phyloP scores from a whole-genome alignment of 2,797 vertebrate genomes.

The Liparis tanakae region DNA sequence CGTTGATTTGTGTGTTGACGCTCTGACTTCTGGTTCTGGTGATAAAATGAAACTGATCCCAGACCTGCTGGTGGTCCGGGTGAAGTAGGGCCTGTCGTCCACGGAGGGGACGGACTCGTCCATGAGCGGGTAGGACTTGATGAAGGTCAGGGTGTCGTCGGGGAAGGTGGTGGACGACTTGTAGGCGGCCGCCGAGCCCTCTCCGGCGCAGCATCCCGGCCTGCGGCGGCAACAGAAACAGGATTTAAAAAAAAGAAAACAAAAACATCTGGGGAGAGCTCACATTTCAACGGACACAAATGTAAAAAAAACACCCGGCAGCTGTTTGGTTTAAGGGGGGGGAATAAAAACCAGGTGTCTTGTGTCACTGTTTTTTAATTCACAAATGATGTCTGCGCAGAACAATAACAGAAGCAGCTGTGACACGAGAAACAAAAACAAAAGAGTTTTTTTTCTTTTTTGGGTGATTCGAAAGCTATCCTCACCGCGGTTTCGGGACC shows the following conservation, averaged over 20 bases:
- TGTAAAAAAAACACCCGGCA: slow-evolving; percentile 50
- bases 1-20: neutral
- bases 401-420: slow-evolving; percentile 58
- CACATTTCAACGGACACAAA: slow-evolving; percentile 29
- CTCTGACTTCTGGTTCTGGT: neutral
- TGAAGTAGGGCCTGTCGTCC: slow-evolving; percentile 89
- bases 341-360: slow-evolving; percentile 50
- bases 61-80: slow-evolving; percentile 91
- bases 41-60: too few relatives aligned
- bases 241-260: neutral
- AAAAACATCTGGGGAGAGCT: slow-evolving; percentile 14
- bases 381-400: slow-evolving; percentile 32
- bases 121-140: slow-evolving; percentile 95
- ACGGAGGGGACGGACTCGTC: slow-evolving; percentile 88
- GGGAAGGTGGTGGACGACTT: slow-evolving; percentile 91
- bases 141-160: slow-evolving; percentile 91
- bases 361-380: slow-evolving; percentile 23
- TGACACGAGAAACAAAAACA: neutral
- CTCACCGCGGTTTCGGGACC: slow-evolving; percentile 91
- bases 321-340: slow-evolving; percentile 49
- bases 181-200: slow-evolving; percentile 81
- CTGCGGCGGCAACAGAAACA: slow-evolving; percentile 68
- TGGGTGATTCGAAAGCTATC: slow-evolving; percentile 18
- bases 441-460: neutral
- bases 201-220: slow-evolving; percentile 91